Evolutionary conservation across 1,140 invertebrate species (phyloP).

Genomic region (Caerostris darwini): DNA sequence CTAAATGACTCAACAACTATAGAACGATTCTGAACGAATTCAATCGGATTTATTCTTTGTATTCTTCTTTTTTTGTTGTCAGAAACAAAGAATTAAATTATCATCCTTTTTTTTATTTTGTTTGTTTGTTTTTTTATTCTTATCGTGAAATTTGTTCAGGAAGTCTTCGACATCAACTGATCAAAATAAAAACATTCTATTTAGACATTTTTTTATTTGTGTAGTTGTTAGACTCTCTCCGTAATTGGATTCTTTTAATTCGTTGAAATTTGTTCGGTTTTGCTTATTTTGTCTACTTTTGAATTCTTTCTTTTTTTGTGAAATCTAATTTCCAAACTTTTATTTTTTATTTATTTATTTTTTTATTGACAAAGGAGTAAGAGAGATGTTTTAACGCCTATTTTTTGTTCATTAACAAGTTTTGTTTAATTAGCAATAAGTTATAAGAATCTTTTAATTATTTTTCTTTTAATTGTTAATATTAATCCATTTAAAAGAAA

Average conservation of each 20-base stretch:
- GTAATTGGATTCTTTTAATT: conserved; percentile 53
- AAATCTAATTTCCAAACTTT: background rate
- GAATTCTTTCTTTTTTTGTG: background rate
- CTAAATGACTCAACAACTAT: conserved; percentile 30
- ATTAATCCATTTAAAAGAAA: too few relatives aligned
- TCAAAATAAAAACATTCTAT: conserved; percentile 17
- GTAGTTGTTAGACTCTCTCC: too few relatives aligned
- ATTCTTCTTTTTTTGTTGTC: conserved; percentile 54
- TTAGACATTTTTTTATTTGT: background rate
- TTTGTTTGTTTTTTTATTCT: background rate
- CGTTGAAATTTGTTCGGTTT: conserved; percentile 9
- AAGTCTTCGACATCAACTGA: conserved; percentile 35
- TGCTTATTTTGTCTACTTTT: background rate
- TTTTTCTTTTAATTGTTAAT: too few relatives aligned
- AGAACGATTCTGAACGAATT: background rate
- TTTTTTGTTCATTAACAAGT: too few relatives aligned
- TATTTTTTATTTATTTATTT: background rate
- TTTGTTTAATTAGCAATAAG: too few relatives aligned
- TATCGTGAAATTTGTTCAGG: conserved; percentile 15
- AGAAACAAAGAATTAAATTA: conserved; percentile 13
- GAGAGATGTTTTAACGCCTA: background rate
- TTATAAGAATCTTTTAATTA: too few relatives aligned
- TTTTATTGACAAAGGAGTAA: background rate
- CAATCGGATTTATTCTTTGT: conserved; percentile 4
- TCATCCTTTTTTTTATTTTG: background rate